Evolutionary conservation across 2,113 vertebrate species (phyloP), one percentile per base, ranked within the genome.

Genomic region (Corythornis vintsioides): DNA sequence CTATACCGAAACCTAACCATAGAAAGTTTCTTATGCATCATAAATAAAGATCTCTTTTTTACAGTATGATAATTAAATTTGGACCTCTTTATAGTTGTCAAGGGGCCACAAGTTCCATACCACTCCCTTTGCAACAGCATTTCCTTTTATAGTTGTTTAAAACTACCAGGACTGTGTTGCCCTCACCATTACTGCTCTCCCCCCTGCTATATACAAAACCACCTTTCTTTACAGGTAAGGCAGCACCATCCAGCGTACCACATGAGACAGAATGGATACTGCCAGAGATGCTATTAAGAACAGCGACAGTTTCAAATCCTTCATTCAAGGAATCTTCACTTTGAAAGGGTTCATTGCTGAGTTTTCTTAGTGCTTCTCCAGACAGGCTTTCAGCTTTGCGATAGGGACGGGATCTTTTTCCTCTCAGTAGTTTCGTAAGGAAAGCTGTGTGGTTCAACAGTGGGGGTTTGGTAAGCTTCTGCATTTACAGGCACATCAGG

Each of bases 21-120:
- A 96, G 97, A 98, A 95, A 97, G 96, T 96, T 98, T 98, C 89
- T 98, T 98, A 97, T 97, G 97, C 97, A 98, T 98, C 97, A 97
- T 98, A 98, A 98, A 97, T 95, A 96, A 94, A 96, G 96, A 97
- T 89, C 91, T 96, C 95, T 97, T 98, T 95, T 97, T 97, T 91
- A 97, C 97, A 96, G 93, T 95, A 85, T 94, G 95, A 86, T 92
- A 95, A n/a, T 95, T 97, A 97, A 97, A 97, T 90, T 92, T 97
- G 84, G 96, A 97, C 93, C 90, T 96, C 93, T 96, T 96, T 83
- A 83, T 71, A 94, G 86, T 72, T 86, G 94, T 90, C 84, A 96
- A 92, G 90, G 90, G 85, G 94, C 93, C 90, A 86, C 88, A 87
- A 95, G 95, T 97, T 91, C 97, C 93, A 96, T 96, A 96, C 81